phyloP scores from a whole-genome alignment of 2,888 invertebrate genomes.

The Mimumesa dahlbomi region DNA sequence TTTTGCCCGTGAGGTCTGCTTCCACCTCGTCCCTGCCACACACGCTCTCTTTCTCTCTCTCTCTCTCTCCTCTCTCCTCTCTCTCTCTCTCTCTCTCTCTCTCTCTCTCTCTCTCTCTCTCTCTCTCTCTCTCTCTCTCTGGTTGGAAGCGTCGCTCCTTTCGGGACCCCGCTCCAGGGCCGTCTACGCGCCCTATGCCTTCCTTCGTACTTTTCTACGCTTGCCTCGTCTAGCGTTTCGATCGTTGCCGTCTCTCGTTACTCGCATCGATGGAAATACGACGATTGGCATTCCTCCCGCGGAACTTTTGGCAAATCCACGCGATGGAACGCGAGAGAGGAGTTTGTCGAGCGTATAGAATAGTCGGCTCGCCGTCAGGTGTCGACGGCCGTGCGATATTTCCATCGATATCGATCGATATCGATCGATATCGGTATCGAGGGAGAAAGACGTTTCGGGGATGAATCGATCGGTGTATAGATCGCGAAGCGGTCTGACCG shows the following conservation, averaged over 20 bases:
- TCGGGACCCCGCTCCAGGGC: constrained; percentile 28
- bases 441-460: neutral
- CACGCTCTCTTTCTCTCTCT: constrained; percentile 28
- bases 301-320: neutral
- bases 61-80: constrained; percentile 21
- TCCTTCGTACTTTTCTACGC: constrained; percentile 15
- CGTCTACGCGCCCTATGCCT: constrained; percentile 29
- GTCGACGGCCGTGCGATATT: too few species aligned
- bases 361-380: too few species aligned
- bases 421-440: constrained; percentile 1
- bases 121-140: too few species aligned
- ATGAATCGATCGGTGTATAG: constrained; percentile 47
- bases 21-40: constrained; percentile 27
- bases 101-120: constrained; percentile 27
- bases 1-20: constrained; percentile 51
- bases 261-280: too few species aligned
- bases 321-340: too few species aligned
- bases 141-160: too few species aligned
- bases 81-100: too few species aligned
- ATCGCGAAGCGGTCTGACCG: constrained; percentile 34
- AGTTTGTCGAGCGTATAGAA: too few species aligned
- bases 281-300: too few species aligned
- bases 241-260: neutral
- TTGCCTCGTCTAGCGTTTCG: neutral
- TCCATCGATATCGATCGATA: too few species aligned